Evolutionary conservation across 2,113 vertebrate genomes (phyloP), one percentile per base, ranked within the genome.

Genomic region (Xyliphius kryptos): DNA sequence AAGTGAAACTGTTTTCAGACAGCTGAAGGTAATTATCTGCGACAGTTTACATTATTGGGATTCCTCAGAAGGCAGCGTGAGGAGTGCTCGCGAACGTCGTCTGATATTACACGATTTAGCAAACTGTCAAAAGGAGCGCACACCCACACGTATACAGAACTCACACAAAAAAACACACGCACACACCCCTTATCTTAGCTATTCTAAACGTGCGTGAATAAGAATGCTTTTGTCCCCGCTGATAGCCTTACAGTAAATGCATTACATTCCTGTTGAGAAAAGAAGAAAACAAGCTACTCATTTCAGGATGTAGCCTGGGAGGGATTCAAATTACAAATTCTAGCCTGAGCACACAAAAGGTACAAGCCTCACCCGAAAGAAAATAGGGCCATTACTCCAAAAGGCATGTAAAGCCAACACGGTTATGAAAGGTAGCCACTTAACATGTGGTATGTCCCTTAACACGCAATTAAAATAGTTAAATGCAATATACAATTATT

Each of bases 41-140:
- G 61, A 66, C 68, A 56, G 71, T 83, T 81, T 81, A 79, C 67
- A 70, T 79, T 74, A 55, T 66, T 77, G 57, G 69, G 59, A 79
- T 79, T 43, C 63, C 58, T 72, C n/a, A 19, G 56, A 49, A 59
- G 68, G 56, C 61, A 61, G 19, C 32, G 51, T n/a, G 20, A 16
- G 4, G 41, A 37, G 26, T 59, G 43, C 48, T 48, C 26, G 21
- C 51, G 16, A 67, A 14, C 44, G 8, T 46, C 26, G 26, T 19
- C 32, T 9, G 49, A 32, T 32, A 26, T 12, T 9, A 9, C 44
- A 41, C 9, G 2, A 51, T 53, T 59, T 53, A 54, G 26, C 16
- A 20, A 55, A 50, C 58, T 47, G 56, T 61, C 55, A 61, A 19
- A 61, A 67, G 56, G 15, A 50, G n/a, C 26, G 17, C 16, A 20